Evolutionary conservation across 2,113 vertebrate genomes (phyloP), one percentile per base, ranked within the genome.

Genomic region (Daubentonia madagascariensis): DNA sequence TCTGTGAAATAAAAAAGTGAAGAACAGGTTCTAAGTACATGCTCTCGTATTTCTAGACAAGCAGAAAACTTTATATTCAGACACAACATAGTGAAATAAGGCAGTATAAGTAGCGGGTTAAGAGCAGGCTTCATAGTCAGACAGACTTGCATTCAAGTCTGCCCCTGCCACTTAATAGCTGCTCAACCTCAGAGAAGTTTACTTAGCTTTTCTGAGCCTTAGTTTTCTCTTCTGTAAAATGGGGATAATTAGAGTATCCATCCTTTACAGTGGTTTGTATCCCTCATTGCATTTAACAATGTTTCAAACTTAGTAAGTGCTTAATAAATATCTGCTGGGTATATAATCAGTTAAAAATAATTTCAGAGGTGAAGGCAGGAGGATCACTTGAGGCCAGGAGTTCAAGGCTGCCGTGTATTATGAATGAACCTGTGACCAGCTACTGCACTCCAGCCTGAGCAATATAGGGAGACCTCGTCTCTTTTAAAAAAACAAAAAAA

Each of bases 1-100:
- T 95, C 99, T 99, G 97, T 63, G 76, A 85, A 96, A 65, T 30
- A 97, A 92, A 97, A 97, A 81, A 96, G 5, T 11, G 4, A 97
- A 97, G 6, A 68, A 96, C 65, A 45, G 37, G 61, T 76, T 96
- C 1, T 98, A 12, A 97, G 59, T 11, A 90, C 18, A 59, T 0
- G 11, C 17, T 85, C 61, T 68, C 23, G 0, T 10, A 37, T 40
- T 59, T 59, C 45, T 37, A 13, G 50, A 63, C 5, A 67, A 61
- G 65, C 45, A 65, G 20, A 40, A 3, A 16, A 70, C 59, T 79
- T 52, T 30, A 37, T 17, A 16, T 28, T 37, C 37, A 1, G 0
- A 52, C 6, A 37, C 35, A 40, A 17, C 13, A 17, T 5, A 10
- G n/a, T 83, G 3, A 54, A 75, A 48, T 13, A 25, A 54, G 16